Evolutionary conservation across 1,140 invertebrate genomes (phyloP).

Genomic region (Elysia chlorotica): DNA sequence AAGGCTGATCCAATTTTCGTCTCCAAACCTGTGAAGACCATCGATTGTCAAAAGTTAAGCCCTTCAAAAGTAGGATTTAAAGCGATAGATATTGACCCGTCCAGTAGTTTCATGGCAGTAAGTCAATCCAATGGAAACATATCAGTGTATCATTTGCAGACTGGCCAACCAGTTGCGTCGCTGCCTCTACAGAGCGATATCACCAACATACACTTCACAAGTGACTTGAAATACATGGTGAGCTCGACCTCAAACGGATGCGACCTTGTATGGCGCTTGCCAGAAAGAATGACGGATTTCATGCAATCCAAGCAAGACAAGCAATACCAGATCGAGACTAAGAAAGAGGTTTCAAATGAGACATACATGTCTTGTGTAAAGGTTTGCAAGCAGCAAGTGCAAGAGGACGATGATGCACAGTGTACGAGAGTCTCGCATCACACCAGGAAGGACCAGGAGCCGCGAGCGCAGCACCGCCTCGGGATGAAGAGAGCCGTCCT

Average conservation of each 20-base stretch:
- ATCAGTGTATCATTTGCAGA: constrained; percentile 8
- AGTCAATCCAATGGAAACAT: not conserved
- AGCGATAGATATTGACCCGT: constrained; percentile 8
- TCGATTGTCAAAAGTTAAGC: not conserved
- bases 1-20: constrained; percentile 4
- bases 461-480: no score
- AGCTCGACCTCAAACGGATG: constrained; percentile 2
- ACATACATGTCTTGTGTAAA: constrained; percentile 14
- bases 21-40: not conserved
- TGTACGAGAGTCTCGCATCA: no score
- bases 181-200: not conserved
- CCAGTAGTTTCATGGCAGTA: constrained; percentile 2
- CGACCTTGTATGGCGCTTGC: constrained; percentile 1
- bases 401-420: no score
- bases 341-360: not conserved
- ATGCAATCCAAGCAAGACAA: not conserved
- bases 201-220: not conserved
- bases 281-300: constrained; percentile 9
- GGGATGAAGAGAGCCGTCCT: no score
- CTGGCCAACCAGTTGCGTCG: constrained; percentile 6
- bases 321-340: not conserved
- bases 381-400: no score
- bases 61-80: not conserved
- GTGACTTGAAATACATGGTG: constrained; percentile 5
- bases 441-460: no score